Percentiles rank a stretch among this genome's conserved stretches.
phyloP scores from a whole-genome alignment of 23 tunicate genomes.

The Pegea sp. region DNA sequence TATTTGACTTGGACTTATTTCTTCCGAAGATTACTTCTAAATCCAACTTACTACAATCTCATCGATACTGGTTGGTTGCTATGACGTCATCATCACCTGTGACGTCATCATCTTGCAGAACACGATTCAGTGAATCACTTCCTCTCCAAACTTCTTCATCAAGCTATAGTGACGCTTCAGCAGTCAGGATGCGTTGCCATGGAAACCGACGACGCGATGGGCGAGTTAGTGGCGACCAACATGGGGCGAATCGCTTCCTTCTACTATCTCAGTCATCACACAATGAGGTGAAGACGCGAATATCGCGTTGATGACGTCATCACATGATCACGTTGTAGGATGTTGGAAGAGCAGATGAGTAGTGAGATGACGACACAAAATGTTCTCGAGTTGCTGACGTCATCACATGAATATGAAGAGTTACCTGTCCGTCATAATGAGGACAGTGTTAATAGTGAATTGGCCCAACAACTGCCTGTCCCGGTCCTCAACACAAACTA shows the following conservation, averaged over 20 bases:
- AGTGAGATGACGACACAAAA: conserved; percentile 38
- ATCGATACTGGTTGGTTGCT: conserved; percentile 28
- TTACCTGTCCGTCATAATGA: conserved; percentile 92
- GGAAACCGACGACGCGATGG: conserved; percentile 4
- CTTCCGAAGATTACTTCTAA: conserved; percentile 76
- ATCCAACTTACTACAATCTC: conserved; percentile 77
- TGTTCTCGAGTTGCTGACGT: conserved; percentile 24
- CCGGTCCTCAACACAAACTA: conserved; percentile 19
- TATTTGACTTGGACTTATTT: conserved; percentile 96
- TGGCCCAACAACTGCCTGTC: conserved; percentile 27
- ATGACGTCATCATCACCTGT: not conserved
- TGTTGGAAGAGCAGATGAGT: conserved; percentile 60
- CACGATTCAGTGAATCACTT: conserved; percentile 58
- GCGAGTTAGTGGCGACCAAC: conserved; percentile 34
- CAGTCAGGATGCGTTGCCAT: conserved; percentile 35
- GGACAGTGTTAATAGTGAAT: conserved; percentile 62
- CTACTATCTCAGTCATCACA: conserved; percentile 81
- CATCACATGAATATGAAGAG: conserved; percentile 76
- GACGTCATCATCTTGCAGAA: conserved; percentile 9
- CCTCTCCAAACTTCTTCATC: conserved; percentile 47
- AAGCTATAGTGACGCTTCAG: conserved; percentile 16
- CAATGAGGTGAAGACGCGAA: conserved; percentile 33
- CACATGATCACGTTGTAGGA: conserved; percentile 11
- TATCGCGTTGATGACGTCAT: no score
- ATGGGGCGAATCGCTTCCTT: conserved; percentile 88